These are phyloP conservation scores for Zapus hudsonius DNA, from an alignment of 2,113 vertebrate species.

Conservation along the genomic window DNA sequence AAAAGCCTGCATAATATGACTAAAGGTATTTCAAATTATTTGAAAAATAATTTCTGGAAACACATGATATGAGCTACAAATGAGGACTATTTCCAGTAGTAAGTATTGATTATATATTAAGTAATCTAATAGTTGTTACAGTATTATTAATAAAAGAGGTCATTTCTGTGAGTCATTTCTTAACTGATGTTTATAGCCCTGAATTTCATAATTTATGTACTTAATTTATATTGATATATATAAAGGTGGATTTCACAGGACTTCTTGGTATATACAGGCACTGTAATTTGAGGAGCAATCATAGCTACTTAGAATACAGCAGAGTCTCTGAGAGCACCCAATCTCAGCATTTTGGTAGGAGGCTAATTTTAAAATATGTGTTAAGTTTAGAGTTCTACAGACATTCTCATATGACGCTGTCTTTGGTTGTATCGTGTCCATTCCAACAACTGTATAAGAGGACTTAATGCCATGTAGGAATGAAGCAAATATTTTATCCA, in stretches of 20 bases:
- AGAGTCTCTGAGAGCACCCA: background rate
- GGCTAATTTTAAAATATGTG: background rate
- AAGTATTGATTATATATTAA: slow-evolving; percentile 58
- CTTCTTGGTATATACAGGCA: slow-evolving; percentile 32
- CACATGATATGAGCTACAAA: slow-evolving; percentile 49
- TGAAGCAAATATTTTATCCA: slow-evolving; percentile 84
- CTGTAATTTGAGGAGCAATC: slow-evolving; percentile 28
- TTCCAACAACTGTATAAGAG: slow-evolving; percentile 68
- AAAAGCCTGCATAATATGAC: slow-evolving; percentile 4
- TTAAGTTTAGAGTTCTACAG: slow-evolving; percentile 52
- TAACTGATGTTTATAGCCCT: slow-evolving; percentile 56
- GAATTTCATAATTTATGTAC: slow-evolving; percentile 67
- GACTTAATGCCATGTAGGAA: slow-evolving; percentile 75
- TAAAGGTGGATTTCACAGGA: slow-evolving; percentile 66
- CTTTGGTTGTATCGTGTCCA: slow-evolving; percentile 63
- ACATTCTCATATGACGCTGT: background rate
- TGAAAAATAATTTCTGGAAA: slow-evolving; percentile 60
- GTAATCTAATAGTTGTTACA: slow-evolving; percentile 60
- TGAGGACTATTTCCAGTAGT: slow-evolving; percentile 8
- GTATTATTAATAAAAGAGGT: slow-evolving; percentile 67
- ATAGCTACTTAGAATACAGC: slow-evolving; percentile 14
- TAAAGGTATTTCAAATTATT: slow-evolving; percentile 64
- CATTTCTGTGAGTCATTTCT: slow-evolving; percentile 59
- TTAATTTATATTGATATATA: slow-evolving; percentile 70
- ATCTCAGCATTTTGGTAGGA: slow-evolving; percentile 37